phyloP scores from a whole-genome alignment of 2,113 vertebrate species.

The Callocephalon fimbriatum region DNA sequence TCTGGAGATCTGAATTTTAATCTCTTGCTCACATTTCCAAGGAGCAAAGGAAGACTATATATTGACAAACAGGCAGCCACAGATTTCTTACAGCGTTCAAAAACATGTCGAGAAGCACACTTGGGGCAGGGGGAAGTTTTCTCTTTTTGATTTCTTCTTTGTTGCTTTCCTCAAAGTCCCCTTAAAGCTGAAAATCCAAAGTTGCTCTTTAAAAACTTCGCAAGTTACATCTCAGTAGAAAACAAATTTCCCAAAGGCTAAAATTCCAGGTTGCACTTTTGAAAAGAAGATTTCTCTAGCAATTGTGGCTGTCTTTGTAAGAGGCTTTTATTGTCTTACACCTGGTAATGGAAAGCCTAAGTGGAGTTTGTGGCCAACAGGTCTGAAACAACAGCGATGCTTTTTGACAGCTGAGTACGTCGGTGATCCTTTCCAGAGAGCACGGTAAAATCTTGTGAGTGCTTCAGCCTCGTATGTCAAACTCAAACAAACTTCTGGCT shows the following conservation, averaged over 20 bases:
- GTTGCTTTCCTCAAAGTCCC: background rate
- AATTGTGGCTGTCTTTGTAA: conserved; percentile 70
- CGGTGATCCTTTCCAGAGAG: conserved; percentile 42
- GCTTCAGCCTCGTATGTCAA: conserved; percentile 35
- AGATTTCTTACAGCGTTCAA: background rate
- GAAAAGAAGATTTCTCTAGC: conserved; percentile 68
- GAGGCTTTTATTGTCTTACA: conserved; percentile 69
- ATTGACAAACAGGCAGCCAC: background rate
- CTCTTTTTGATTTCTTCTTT: background rate
- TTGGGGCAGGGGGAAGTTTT: accelerated
- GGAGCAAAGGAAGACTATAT: background rate
- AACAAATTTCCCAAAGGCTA: conserved; percentile 69
- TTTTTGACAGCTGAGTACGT: conserved; percentile 49
- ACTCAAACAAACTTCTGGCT: conserved; percentile 46
- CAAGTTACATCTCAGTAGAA: conserved; percentile 69
- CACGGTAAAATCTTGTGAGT: background rate
- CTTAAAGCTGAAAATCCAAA: conserved; percentile 67
- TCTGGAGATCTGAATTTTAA: background rate
- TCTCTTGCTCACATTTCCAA: background rate
- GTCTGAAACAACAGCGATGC: conserved; percentile 59
- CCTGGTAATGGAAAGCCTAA: conserved; percentile 59
- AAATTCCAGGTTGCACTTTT: conserved; percentile 57
- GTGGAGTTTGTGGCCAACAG: conserved; percentile 62
- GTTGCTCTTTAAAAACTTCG: conserved; percentile 59
- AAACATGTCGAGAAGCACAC: background rate